Base-by-base conservation (phyloP, 2,113 vertebrate species). In the Oryzias celebensis region DNA sequence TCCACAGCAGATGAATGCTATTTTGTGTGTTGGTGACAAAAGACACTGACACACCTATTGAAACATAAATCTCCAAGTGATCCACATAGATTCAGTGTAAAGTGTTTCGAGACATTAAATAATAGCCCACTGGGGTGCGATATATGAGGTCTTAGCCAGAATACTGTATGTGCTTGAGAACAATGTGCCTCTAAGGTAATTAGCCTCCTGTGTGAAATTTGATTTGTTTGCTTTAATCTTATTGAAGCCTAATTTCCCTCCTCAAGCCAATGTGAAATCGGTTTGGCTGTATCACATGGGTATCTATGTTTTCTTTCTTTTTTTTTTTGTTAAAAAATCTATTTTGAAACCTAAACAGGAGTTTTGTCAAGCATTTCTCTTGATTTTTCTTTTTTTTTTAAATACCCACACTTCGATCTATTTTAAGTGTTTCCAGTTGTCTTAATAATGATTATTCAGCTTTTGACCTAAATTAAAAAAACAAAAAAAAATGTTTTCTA, bases 211-310 rank as follows among this genome's bases (percentile, higher is more conserved):
- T 73, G 59, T 76, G 51, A 78, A 80, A 78, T 78, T 17, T 57
- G 23, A 83, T 85, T 86, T 84, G 65, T 77, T 78, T 71, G 46
- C 72, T 63, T 55, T 74, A 77, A 82, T 80, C 46, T 53, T 59
- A 2, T 26, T 61, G 49, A 49, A 54, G 24, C 52, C 51, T 64
- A 67, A 78, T 84, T 69, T 78, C 51, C 15, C 59, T 70, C 63
- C 58, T 64, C 45, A 73, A 67, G 67, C 65, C 52, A 65, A 71
- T 52, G 15, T 23, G 24, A 26, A 36, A 4, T 7, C 1, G 0
- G 4, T 51, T 18, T 14, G 45, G 55, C 3, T 50, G 7, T 48
- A 42, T 13, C 52, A 31, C 47, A 61, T 18, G 5, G 55, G 24
- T n/a, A n/a, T 70, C 31, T 62, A 23, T 47, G 41, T 67, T 65